Base-by-base conservation (phyloP, 2,797 vertebrate genomes). In the Sebastes alutus region DNA sequence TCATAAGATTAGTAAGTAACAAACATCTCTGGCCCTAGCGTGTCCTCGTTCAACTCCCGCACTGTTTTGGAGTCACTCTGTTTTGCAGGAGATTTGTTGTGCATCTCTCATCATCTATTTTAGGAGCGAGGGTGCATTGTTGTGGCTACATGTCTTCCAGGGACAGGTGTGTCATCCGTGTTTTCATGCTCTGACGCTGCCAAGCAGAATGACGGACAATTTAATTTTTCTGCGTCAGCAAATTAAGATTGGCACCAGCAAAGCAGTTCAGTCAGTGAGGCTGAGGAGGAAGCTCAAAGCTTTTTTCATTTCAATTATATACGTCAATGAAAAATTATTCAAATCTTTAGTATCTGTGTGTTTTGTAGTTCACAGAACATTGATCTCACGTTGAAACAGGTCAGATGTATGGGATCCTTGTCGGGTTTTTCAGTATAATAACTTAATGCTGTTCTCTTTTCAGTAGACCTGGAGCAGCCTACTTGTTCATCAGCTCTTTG, bases 131-230 rank as follows among this genome's bases (percentile, higher is more conserved):
- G 74, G 33, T 71, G 71, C 25, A 29, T 83, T 78, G 73, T 72
- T 78, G 55, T 62, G 49, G 58, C 30, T 42, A 73, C 3, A 63
- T 29, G 67, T 25, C 56, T 63, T 81, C 12, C 71, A 5, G 6
- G 32, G 38, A 78, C 88, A 93, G 92, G 90, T 91, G 87, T 86
- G 90, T 87, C 83, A 70, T 75, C 65, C 5, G 64, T 67, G 77
- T 77, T 90, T 86, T 89, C 69, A 30, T 58, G 71, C 77, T 79
- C 70, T 0, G 25, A 66, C 59, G 82, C 78, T 73, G 61, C 80
- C 77, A 65, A 84, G 85, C 80, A 81, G 76, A 88, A 84, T 72
- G 65, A 82, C 83, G 13, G 73, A 27, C 77, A 69, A 49, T 82
- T 85, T 14, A 68, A 49, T 82, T 85, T 14, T 52, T 56, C 61